Conservation (phyloP, 2,113 vertebrate species). For the Pogona vitticeps region DNA sequence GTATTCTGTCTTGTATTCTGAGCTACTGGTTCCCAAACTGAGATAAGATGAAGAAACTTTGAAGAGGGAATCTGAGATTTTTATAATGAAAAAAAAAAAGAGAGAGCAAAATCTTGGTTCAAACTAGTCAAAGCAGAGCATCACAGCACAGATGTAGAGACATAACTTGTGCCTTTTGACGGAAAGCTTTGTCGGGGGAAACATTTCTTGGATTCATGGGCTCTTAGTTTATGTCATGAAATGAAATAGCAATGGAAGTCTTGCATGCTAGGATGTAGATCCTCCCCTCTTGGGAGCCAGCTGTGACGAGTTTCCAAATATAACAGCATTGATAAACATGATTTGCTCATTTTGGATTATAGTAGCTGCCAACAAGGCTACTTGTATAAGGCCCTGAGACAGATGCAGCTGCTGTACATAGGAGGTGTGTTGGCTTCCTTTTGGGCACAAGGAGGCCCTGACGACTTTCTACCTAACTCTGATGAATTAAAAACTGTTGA, state of each 20-base stretch:
- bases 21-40: too few species aligned
- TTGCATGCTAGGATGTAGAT: neutral
- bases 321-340: neutral
- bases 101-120: neutral
- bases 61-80: neutral
- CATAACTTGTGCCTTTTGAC: neutral
- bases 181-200: neutral
- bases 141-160: neutral
- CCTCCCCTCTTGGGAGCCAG: neutral
- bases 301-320: neutral
- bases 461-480: too few species aligned
- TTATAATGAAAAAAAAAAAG: neutral
- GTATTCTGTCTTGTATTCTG: too few species aligned
- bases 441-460: neutral
- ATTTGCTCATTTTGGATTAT: neutral
- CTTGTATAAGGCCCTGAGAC: too few species aligned
- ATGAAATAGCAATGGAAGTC: neutral
- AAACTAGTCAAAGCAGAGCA: neutral
- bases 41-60: too few species aligned
- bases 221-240: neutral
- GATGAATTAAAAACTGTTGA: neutral
- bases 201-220: neutral
- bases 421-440: neutral
- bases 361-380: neutral
- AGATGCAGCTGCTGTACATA: neutral